Evolutionary conservation across 1,140 invertebrate genomes (phyloP).

Genomic region (Drosophila simulans): DNA sequence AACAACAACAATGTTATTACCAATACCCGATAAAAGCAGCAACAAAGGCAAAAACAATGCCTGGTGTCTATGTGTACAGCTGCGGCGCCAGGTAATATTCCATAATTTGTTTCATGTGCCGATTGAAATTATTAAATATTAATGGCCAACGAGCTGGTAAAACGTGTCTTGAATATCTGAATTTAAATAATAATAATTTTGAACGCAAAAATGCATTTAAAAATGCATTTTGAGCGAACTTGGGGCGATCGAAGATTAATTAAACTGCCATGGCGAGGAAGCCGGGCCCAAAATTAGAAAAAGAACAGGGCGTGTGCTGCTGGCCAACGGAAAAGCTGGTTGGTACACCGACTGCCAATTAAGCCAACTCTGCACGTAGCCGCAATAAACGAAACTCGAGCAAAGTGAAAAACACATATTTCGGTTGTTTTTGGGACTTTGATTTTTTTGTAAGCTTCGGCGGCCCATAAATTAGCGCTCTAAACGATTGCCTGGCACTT

Average conservation of each 20-base stretch:
- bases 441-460: conserved; percentile 31
- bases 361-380: conserved; percentile 59
- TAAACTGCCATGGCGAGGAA: conserved; percentile 61
- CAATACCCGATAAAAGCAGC: conserved; percentile 4
- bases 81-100: conserved; percentile 61
- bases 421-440: conserved; percentile 32
- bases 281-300: conserved; percentile 50
- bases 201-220: conserved; percentile 57
- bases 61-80: conserved; percentile 42
- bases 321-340: conserved; percentile 22
- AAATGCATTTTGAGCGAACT: conserved; percentile 57
- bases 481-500: conserved; percentile 79
- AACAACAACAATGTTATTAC: conserved; percentile 22
- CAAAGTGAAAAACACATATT: conserved; percentile 42
- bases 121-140: conserved; percentile 76
- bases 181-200: conserved; percentile 65
- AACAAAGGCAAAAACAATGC: conserved; percentile 23
- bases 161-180: conserved; percentile 70
- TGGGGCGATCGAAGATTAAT: conserved; percentile 71
- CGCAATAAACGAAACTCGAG: conserved; percentile 59
- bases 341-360: conserved; percentile 65
- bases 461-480: conserved; percentile 69
- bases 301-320: conserved; percentile 64
- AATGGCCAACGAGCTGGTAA: conserved; percentile 56
- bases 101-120: conserved; percentile 68